phyloP scores from a whole-genome alignment of 2,888 invertebrate genomes.

The Lordiphosa fenestrarum region DNA sequence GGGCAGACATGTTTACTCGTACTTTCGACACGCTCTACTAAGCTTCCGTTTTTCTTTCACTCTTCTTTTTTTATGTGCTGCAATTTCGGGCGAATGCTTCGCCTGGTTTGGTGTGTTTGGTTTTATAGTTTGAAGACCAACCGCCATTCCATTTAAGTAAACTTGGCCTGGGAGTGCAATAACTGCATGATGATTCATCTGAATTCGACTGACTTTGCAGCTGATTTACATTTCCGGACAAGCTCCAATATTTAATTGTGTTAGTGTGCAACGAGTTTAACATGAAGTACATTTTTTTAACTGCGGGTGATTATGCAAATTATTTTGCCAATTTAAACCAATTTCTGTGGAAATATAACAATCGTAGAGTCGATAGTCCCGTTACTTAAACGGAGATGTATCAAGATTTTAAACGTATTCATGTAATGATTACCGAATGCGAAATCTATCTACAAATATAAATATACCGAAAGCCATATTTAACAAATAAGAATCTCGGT shows the following conservation, averaged over 20 bases:
- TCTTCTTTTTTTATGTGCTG: constrained; percentile 39
- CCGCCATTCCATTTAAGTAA: constrained; percentile 26
- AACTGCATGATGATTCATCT: constrained; percentile 46
- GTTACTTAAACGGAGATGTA: too few relatives aligned
- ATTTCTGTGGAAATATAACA: too few relatives aligned
- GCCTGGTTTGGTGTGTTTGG: constrained; percentile 26
- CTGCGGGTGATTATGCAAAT: constrained; percentile 34
- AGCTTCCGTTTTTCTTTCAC: constrained; percentile 61
- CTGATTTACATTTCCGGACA: constrained; percentile 58
- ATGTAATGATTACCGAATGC: too few relatives aligned
- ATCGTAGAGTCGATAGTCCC: too few relatives aligned
- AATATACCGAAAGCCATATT: too few relatives aligned
- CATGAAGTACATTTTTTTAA: constrained; percentile 3
- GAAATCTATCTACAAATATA: too few relatives aligned
- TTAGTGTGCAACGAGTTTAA: constrained; percentile 53
- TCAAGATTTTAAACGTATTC: too few relatives aligned
- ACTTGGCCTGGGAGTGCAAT: constrained; percentile 28
- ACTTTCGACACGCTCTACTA: constrained; percentile 77
- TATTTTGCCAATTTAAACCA: background rate
- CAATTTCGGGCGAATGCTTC: constrained; percentile 49
- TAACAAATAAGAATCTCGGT: too few relatives aligned
- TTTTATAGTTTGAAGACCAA: constrained; percentile 44
- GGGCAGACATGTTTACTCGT: constrained; percentile 54
- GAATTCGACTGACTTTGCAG: constrained; percentile 26
- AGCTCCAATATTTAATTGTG: constrained; percentile 64